Evolutionary conservation across 1,140 invertebrate genomes (phyloP), one percentile per base, ranked within the genome.

Genomic region (Zeugodacus cucurbitae): DNA sequence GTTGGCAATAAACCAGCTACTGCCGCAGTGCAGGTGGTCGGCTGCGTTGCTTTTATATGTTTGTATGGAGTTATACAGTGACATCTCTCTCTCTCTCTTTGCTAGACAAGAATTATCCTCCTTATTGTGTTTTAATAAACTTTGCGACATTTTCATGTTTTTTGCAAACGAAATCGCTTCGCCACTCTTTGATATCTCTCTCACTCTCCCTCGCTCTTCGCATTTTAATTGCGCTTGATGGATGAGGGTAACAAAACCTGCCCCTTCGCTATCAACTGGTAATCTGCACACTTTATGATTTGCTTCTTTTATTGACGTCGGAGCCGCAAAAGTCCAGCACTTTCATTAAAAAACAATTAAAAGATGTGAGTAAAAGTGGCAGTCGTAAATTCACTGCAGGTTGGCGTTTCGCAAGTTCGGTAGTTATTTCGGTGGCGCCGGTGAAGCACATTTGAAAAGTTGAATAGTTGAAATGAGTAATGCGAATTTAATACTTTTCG

Each of bases 261-360:
- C 74, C n/a, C 11, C 44, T 82, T 14, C 0, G 37, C n/a, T 82
- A 17, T 41, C n/a, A 26, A 48, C 44, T 82, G 74, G 10, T 82
- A 54, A 82, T 29, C 44, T 48, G n/a, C 34, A 7, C 17, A 37
- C 7, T 44, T 48, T 22, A n/a, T 44, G 37, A 17, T 74, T 44
- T 74, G 17, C 22, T 41, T 22, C 26, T 82, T 82, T 48, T 82
- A 48, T 48, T 74, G n/a, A 48, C 41, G 26, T 22, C 26, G 74
- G n/a, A 48, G 74, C 44, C 74, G 10, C 37, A n/a, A 82, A 82
- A 82, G 74, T 44, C 22, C 74, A 82, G 17, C 48, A 82, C 74
- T 82, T 82, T 44, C 74, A 82, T 82, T 82, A 82, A 48, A 82
- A 82, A 82, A 48, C 74, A 82, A 82, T 82, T 82, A 82, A 82